Conservation (phyloP, 1,140 invertebrate species). For the Cylas formicarius region DNA sequence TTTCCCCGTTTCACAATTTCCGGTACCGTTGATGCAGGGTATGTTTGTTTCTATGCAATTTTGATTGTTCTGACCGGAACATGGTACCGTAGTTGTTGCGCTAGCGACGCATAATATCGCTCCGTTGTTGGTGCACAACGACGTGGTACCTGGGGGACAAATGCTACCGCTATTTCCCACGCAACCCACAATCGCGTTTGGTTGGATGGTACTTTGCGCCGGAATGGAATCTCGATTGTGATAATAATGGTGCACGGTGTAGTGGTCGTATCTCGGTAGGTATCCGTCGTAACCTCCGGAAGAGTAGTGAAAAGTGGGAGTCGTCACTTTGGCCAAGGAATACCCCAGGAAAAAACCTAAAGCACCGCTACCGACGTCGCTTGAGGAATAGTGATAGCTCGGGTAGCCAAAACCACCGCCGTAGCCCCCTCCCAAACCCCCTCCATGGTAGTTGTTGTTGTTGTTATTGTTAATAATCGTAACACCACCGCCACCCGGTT, state of each 20-base stretch:
- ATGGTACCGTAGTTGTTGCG: constrained; percentile 25
- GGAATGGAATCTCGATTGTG: constrained; percentile 24
- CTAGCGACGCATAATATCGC: constrained; percentile 31
- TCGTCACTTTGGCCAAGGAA: constrained; percentile 24
- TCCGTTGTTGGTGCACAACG: constrained; percentile 29
- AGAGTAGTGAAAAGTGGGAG: constrained; percentile 21
- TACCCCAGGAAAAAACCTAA: constrained; percentile 30
- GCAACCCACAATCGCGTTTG: constrained; percentile 25
- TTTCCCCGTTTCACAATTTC: constrained; percentile 16
- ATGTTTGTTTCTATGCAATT: constrained; percentile 24
- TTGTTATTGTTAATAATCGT: constrained; percentile 20
- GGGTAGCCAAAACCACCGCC: constrained; percentile 13
- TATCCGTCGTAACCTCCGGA: constrained; percentile 13
- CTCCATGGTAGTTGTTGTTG: constrained; percentile 15
- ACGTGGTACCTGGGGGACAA: constrained; percentile 26
- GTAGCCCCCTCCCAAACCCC: constrained; percentile 1
- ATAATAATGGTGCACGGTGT: constrained; percentile 32
- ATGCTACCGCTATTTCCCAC: constrained; percentile 25
- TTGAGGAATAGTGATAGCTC: constrained; percentile 19
- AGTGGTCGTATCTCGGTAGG: constrained; percentile 28
- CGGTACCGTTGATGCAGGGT: constrained; percentile 26
- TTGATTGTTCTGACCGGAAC: constrained; percentile 15
- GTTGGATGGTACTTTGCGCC: constrained; percentile 21
- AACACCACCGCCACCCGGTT: constrained; percentile 3
- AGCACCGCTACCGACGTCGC: constrained; percentile 23